Evolutionary conservation across 2,797 vertebrate species (phyloP).

Genomic region (Champsocephalus esox): DNA sequence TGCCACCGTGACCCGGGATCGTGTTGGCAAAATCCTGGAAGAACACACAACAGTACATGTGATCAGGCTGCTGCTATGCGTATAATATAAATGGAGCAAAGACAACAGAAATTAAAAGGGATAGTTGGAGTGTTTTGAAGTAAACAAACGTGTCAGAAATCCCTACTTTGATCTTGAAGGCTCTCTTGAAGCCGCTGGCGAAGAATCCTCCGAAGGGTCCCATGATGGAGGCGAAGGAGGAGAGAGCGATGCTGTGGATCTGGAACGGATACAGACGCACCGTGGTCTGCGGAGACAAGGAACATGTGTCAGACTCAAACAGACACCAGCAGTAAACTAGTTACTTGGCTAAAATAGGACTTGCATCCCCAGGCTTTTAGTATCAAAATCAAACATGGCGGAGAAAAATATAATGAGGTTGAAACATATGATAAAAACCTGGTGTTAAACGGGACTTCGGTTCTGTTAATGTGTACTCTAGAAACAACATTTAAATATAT

Average conservation of each 20-base stretch:
- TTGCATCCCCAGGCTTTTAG: no score
- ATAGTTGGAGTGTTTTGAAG: no score
- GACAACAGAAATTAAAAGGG: no score
- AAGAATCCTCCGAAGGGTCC: constrained; percentile 99
- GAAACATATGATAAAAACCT: no score
- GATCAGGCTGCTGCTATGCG: not conserved
- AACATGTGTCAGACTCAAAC: not conserved
- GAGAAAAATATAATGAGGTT: no score
- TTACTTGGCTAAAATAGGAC: no score
- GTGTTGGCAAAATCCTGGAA: constrained; percentile 97
- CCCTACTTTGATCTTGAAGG: constrained; percentile 97
- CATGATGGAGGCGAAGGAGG: constrained; percentile 94
- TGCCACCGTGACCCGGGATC: constrained; percentile 97
- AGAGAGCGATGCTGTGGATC: constrained; percentile 98
- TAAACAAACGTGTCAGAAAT: no score
- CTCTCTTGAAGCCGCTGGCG: constrained; percentile 98
- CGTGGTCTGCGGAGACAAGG: constrained; percentile 84
- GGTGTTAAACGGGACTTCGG: no score
- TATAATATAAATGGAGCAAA: not conserved
- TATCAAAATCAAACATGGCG: no score
- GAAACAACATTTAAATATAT: no score
- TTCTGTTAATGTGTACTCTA: no score
- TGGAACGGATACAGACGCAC: constrained; percentile 97
- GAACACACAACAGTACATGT: not conserved
- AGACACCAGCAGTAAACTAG: not conserved